Evolutionary conservation across 1,140 invertebrate species (phyloP).

Genomic region (Zaprionus tsacasi): DNA sequence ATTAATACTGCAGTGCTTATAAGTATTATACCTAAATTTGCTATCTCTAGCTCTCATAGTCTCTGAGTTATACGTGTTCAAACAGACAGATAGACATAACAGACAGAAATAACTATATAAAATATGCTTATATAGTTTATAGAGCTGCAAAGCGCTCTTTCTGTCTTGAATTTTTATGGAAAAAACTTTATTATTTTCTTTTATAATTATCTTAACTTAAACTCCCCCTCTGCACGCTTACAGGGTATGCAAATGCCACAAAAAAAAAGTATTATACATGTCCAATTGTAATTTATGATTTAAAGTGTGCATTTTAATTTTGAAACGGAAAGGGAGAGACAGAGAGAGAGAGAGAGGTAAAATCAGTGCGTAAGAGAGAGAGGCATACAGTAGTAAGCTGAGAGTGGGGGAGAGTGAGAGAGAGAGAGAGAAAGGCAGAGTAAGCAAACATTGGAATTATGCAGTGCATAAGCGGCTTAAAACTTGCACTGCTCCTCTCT

Average conservation of each 20-base stretch:
- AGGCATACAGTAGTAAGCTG: neutral
- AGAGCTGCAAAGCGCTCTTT: too few species aligned
- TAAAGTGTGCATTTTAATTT: slow-evolving; percentile 28
- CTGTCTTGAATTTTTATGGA: too few species aligned
- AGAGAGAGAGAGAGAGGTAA: neutral
- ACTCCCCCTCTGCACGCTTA: neutral
- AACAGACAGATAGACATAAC: too few species aligned
- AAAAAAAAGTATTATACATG: slow-evolving; percentile 20
- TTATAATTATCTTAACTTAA: too few species aligned
- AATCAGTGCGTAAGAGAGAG: neutral
- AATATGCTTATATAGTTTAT: too few species aligned
- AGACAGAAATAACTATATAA: too few species aligned
- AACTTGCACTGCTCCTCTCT: slow-evolving; percentile 5
- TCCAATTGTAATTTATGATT: slow-evolving; percentile 34
- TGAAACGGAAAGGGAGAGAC: neutral
- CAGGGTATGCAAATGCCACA: slow-evolving; percentile 9
- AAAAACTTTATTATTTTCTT: too few species aligned
- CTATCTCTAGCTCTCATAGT: too few species aligned
- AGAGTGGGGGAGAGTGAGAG: neutral
- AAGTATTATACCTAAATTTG: too few species aligned
- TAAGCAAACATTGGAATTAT: slow-evolving; percentile 8
- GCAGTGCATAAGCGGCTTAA: slow-evolving; percentile 46
- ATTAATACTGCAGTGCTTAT: too few species aligned
- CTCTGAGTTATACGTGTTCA: too few species aligned
- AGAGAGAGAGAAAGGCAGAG: neutral